Percentiles rank a stretch among this genome's conserved stretches.
Evolutionary conservation across 2,797 vertebrate genomes (phyloP).

Genomic region (Serranus cabrilla): DNA sequence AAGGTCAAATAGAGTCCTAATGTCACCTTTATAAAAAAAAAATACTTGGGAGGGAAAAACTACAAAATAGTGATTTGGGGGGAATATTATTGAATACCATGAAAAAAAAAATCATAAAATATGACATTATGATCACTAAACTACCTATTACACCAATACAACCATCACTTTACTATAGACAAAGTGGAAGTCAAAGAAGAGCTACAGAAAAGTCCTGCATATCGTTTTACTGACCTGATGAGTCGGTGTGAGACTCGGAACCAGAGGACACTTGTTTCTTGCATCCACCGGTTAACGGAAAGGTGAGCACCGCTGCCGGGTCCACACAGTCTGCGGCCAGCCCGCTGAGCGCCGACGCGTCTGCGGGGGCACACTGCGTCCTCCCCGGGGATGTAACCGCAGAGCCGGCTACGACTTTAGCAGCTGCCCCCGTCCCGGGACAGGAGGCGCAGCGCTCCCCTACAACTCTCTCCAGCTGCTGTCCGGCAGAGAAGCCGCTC

Average conservation of each 20-base stretch:
- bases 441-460: slow-evolving; percentile 85
- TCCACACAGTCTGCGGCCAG: slow-evolving; percentile 87
- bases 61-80: too few species aligned
- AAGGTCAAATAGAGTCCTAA: neutral
- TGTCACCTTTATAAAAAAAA: neutral
- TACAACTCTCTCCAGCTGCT: slow-evolving; percentile 90
- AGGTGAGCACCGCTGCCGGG: slow-evolving; percentile 89
- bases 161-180: neutral
- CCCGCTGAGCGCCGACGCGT: slow-evolving; percentile 65
- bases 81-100: neutral
- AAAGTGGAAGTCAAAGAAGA: neutral
- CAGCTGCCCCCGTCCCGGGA: slow-evolving; percentile 61
- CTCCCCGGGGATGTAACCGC: slow-evolving; percentile 61
- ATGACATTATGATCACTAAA: neutral
- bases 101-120: neutral
- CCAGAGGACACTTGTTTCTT: slow-evolving; percentile 91
- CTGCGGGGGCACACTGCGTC: slow-evolving; percentile 65
- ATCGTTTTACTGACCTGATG: slow-evolving; percentile 90
- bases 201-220: neutral
- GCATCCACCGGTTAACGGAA: slow-evolving; percentile 83
- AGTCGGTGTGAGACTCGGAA: slow-evolving; percentile 92
- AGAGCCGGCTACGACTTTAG: slow-evolving; percentile 53
- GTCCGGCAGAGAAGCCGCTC: slow-evolving; percentile 93
- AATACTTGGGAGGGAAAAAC: neutral
- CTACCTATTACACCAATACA: neutral